Base-by-base conservation (phyloP, 2,113 vertebrate species). In the Gasterosteus nipponicus region DNA sequence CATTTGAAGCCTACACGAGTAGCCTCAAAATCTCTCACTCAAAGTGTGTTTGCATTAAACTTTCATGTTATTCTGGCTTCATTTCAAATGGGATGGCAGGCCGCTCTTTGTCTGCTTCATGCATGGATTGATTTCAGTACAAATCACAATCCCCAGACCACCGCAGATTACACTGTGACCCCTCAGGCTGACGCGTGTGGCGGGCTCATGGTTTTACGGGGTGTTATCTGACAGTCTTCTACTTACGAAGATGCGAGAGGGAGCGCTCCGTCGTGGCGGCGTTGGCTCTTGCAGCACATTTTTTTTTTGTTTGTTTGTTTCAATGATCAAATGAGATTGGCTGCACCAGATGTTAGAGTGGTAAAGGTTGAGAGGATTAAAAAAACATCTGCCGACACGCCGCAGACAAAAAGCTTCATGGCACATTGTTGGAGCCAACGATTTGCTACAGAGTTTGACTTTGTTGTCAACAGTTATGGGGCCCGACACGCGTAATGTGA, bases 1-100 rank as follows among this genome's bases (percentile, higher is more conserved):
- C 61, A 82, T 80, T 61, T 42, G 51, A 79, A 78, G 44, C 53
- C 73, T 51, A 63, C 61, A 71, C 77, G 26, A 29, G 58, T 29
- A 61, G 69, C 22, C 22, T 35, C 5, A 14, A 0, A 8, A 0
- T 44, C 9, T 44, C 18, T 22, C 14, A 29, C 0, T 22, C 0
- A 59, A 33, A 53, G 15, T 58, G 26, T 54, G 51, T 18, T 65
- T 35, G 0, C 46, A 54, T 47, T n/a, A 38, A 69, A 44, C 18
- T 33, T 67, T 51, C 7, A 42, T 73, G 5, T 8, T 3, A 5
- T 57, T 11, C 33, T 49, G 22, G n/a, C 35, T 53, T 64, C 3
- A 26, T 61, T 65, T 66, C 19, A 47, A 42, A 73, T 10, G 7
- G 8, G 18, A 47, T 73, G 57, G 54, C 49, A 71, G 31, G 12